Evolutionary conservation across 2,797 vertebrate species (phyloP), one percentile per base, ranked within the genome.

Genomic region (Smutsia temminckii): DNA sequence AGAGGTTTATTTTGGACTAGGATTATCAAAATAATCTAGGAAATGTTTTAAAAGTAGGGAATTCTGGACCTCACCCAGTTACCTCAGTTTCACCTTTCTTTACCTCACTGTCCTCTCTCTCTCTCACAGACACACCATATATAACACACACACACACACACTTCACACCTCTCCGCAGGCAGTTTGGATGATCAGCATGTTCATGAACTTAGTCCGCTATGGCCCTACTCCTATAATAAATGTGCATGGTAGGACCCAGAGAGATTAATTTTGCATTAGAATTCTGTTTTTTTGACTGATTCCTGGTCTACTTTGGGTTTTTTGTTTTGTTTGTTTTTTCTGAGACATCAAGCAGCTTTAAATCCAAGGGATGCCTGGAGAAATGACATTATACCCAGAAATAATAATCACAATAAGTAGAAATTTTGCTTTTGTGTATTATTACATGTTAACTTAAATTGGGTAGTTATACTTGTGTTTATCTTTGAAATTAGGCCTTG

Each of bases 391-490:
- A 63, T 71, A 34, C 17, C 72, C 34, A 25, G 12, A 78, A 90
- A 85, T 78, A 32, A 55, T 20, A 68, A 13, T 89, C 32, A 71
- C n/a, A 79, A 78, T 51, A 92, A 78, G 53, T 59, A 90, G 34
- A 80, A 74, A 74, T 61, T 23, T 89, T 69, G 34, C 42, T n/a
- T 69, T 63, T 89, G 27, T 46, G 20, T 51, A 4, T 57, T 71
- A 57, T 57, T 87, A 42, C n/a, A n/a, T 68, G 53, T 77, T 95
- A 87, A 55, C 23, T 77, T 89, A 57, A 89, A 16, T 88, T 77
- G 10, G 23, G 6, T 90, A 74, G 37, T 93, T 91, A 42, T 51
- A 61, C 25, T 90, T 53, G 8, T 53, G 68, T 53, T 59, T n/a
- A 37, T 61, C 32, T 71, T 63, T 83, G 34, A 59, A 88, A 55